phyloP scores from a whole-genome alignment of 2,797 vertebrate genomes.

The Epinephelus coioides region DNA sequence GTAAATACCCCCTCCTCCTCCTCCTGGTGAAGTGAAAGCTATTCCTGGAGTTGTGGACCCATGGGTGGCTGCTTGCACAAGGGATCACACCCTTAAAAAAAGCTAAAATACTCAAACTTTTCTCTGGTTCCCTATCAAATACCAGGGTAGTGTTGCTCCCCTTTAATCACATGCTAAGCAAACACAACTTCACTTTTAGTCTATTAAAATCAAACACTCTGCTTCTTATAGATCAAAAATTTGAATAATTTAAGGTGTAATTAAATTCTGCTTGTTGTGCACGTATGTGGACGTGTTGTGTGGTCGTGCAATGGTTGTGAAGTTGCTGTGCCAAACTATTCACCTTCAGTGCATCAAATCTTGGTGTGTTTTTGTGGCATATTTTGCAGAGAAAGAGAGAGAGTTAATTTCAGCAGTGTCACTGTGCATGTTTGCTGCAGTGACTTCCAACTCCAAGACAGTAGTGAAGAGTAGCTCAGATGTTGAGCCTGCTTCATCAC shows the following conservation, averaged over 20 bases:
- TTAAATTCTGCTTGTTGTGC: neutral
- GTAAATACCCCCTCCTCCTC: slow-evolving; percentile 22
- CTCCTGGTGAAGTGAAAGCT: slow-evolving; percentile 33
- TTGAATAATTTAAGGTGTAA: neutral
- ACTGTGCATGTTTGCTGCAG: neutral
- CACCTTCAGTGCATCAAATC: neutral
- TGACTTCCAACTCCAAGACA: neutral
- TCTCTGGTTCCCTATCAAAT: neutral
- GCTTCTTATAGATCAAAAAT: neutral
- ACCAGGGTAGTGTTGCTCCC: no score
- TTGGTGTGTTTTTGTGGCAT: neutral
- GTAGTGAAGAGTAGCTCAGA: neutral
- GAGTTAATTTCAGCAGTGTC: slow-evolving; percentile 21
- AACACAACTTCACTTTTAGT: neutral
- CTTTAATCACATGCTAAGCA: no score
- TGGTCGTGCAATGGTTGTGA: slow-evolving; percentile 3
- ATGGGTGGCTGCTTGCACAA: slow-evolving; percentile 37
- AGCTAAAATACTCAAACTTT: neutral
- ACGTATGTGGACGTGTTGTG: slow-evolving; percentile 12
- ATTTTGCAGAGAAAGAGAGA: neutral
- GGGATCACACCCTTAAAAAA: slow-evolving; percentile 36
- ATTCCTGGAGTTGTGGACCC: slow-evolving; percentile 68
- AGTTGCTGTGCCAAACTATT: neutral
- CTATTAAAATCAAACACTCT: no score
- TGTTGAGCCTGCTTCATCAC: slow-evolving; percentile 7